These are phyloP conservation scores for Cantharis nigra DNA, from an alignment of 2,888 invertebrate genomes.

Conservation along the genomic window DNA sequence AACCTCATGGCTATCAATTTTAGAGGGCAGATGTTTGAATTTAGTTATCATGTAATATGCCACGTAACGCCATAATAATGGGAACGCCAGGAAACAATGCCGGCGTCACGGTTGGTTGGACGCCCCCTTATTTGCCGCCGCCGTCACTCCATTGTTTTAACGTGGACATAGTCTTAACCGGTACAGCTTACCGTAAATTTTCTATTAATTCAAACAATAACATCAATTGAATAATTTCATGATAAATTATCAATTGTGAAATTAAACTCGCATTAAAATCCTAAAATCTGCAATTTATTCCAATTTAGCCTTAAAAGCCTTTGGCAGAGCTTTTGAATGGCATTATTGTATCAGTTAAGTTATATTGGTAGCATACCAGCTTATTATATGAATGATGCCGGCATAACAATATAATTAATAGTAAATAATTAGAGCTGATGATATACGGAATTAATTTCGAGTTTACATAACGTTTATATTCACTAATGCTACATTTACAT, in stretches of 20 bases:
- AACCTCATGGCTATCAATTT: constrained; percentile 31
- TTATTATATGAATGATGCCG: neutral
- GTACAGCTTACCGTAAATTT: constrained; percentile 13
- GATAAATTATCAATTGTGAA: neutral
- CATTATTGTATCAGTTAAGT: constrained; percentile 1
- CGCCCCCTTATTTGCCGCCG: constrained; percentile 34
- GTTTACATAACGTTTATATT: constrained; percentile 4
- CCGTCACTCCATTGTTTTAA: constrained; percentile 36
- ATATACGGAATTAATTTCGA: neutral
- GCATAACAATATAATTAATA: constrained; percentile 2
- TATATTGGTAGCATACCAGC: neutral
- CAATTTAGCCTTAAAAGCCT: neutral
- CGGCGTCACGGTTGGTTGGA: constrained; percentile 42
- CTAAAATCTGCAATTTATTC: neutral
- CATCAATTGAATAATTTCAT: neutral
- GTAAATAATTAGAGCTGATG: constrained; percentile 3
- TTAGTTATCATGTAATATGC: constrained; percentile 42
- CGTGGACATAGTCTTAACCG: constrained; percentile 18
- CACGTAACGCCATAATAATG: constrained; percentile 43
- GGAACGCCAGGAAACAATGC: constrained; percentile 44
- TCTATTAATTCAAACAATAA: neutral
- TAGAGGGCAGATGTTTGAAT: constrained; percentile 39
- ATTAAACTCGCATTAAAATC: neutral
- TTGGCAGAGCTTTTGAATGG: neutral
- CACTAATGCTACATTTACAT: neutral